A percentile compares a stretch with the other conserved stretches of the same genome.
phyloP scores from a whole-genome alignment of 2,797 vertebrate species.

The Pangasius djambal region DNA sequence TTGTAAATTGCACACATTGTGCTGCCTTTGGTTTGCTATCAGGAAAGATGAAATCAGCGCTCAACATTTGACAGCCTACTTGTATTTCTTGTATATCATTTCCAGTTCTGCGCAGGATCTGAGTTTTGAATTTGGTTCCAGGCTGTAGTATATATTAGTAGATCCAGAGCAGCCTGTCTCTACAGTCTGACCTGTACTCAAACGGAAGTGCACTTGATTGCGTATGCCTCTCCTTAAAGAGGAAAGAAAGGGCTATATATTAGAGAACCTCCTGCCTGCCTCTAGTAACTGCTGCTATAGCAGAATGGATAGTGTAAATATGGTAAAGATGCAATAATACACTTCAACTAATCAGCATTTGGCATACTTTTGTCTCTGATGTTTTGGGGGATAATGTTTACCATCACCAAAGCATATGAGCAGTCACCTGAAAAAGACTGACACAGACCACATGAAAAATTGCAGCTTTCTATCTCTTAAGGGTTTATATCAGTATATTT shows the following conservation, averaged over 20 bases:
- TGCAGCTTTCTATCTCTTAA: neutral
- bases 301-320: neutral
- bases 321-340: neutral
- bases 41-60: neutral
- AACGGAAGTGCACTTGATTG: neutral
- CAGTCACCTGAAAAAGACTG: neutral
- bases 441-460: neutral
- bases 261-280: neutral
- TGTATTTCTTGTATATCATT: neutral
- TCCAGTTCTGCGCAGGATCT: neutral
- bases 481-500: neutral
- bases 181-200: neutral
- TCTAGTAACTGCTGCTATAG: neutral
- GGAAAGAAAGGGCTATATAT: neutral
- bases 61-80: neutral
- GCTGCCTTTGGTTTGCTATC: neutral
- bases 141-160: neutral
- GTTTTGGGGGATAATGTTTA: neutral
- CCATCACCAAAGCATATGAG: neutral
- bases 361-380: neutral
- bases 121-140: neutral
- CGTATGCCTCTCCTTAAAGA: neutral
- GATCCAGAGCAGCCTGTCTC: neutral
- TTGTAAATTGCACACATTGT: neutral
- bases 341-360: neutral